phyloP scores from a whole-genome alignment of 64 coral and sea anemone species.

The Dendronephthya gigantea region DNA sequence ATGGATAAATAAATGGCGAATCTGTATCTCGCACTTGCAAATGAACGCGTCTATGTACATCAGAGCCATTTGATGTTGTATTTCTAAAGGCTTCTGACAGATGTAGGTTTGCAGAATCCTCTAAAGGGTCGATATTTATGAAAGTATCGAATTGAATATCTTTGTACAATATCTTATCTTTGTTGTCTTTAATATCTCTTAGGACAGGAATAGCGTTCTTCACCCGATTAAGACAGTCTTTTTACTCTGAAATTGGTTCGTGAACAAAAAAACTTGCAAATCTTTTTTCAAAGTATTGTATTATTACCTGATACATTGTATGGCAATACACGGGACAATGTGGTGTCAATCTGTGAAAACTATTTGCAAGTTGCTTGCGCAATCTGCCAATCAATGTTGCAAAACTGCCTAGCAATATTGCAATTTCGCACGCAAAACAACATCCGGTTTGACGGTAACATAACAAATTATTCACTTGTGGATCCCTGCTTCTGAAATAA shows the following conservation, averaged over 20 bases:
- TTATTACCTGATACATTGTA: not conserved
- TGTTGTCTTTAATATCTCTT: too few species aligned
- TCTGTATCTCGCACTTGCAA: too few species aligned
- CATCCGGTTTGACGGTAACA: conserved; percentile 13
- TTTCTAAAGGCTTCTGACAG: too few species aligned
- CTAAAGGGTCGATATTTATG: too few species aligned
- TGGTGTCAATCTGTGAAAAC: not conserved
- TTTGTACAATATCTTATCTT: too few species aligned
- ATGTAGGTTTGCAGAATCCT: too few species aligned
- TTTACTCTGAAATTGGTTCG: not conserved
- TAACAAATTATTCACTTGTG: too few species aligned
- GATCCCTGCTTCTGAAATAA: too few species aligned
- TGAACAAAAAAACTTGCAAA: not conserved
- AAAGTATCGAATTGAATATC: too few species aligned
- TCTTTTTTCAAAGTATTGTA: not conserved
- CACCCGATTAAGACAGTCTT: not conserved
- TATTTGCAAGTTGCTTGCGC: not conserved
- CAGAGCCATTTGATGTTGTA: too few species aligned
- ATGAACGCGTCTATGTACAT: too few species aligned
- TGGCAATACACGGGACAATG: not conserved
- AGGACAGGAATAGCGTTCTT: not conserved
- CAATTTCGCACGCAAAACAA: not conserved
- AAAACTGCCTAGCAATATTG: not conserved
- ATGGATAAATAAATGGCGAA: too few species aligned
- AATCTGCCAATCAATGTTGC: conserved; percentile 3